Evolutionary conservation across 2,113 vertebrate species (phyloP).

Genomic region (Platichthys flesus): DNA sequence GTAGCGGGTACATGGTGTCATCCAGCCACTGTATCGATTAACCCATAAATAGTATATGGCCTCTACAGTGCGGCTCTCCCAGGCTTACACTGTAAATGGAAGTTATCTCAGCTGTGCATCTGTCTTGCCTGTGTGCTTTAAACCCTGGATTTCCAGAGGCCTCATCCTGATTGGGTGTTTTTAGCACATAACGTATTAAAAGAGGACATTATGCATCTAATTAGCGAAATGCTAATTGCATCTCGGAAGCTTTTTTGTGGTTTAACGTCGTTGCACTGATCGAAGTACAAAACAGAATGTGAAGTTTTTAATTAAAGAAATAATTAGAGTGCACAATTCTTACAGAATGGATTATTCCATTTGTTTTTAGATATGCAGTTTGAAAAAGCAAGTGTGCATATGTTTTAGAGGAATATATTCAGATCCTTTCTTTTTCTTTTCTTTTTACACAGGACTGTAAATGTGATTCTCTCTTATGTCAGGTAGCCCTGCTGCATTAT

Average conservation of each 20-base stretch:
- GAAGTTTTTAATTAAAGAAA: conserved; percentile 4
- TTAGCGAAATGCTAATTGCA: conserved; percentile 30
- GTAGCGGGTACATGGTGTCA: conserved; percentile 93
- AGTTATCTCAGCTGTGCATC: conserved; percentile 72
- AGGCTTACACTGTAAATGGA: conserved; percentile 75
- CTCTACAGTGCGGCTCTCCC: conserved; percentile 85
- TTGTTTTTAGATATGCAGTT: conserved; percentile 22
- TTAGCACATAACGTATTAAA: conserved; percentile 7
- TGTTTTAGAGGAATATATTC: conserved; percentile 5
- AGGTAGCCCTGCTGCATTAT: conserved; percentile 60
- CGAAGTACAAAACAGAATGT: conserved; percentile 15
- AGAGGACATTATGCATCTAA: conserved; percentile 1
- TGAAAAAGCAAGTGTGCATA: conserved; percentile 7
- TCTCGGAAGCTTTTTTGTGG: conserved; percentile 13
- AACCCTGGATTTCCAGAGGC: conserved; percentile 30
- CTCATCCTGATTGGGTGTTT: conserved; percentile 20
- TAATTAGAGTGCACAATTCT: not conserved
- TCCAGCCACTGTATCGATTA: conserved; percentile 94
- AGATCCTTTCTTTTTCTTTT: conserved; percentile 19
- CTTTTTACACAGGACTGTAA: not conserved
- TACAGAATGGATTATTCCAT: not conserved
- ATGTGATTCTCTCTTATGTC: conserved; percentile 45
- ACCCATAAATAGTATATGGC: conserved; percentile 89
- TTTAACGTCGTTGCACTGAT: conserved; percentile 17
- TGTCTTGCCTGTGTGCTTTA: conserved; percentile 55